Evolutionary conservation across 2,113 vertebrate species (phyloP).

Genomic region (Sylvilagus bachmani): DNA sequence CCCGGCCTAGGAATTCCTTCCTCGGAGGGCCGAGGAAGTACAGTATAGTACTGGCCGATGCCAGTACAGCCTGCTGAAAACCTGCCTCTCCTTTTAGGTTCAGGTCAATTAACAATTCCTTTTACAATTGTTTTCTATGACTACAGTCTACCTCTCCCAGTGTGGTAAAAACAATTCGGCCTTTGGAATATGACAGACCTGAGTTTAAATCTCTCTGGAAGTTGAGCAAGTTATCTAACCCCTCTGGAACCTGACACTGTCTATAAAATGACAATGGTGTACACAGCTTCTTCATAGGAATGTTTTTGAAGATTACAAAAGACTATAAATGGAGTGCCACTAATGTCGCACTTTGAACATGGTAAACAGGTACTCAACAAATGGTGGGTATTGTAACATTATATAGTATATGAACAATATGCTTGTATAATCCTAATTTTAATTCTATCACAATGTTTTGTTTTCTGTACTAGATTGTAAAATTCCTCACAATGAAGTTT

Average conservation of each 20-base stretch:
- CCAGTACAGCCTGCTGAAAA: neutral
- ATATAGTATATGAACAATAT: neutral
- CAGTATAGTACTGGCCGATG: no score
- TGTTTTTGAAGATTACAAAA: neutral
- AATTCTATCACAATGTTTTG: neutral
- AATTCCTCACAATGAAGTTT: constrained; percentile 17
- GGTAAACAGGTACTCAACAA: neutral
- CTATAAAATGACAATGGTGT: neutral
- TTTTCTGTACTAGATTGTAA: constrained; percentile 7
- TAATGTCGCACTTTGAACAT: neutral
- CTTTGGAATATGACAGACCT: neutral
- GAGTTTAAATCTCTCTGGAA: constrained; percentile 12
- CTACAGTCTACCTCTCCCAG: neutral
- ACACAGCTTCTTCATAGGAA: neutral
- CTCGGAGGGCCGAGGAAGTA: neutral
- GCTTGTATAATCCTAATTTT: neutral
- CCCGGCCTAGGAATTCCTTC: neutral
- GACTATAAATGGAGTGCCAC: neutral
- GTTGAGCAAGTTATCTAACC: neutral
- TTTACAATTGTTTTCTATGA: neutral
- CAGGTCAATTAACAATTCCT: neutral
- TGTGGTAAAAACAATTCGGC: neutral
- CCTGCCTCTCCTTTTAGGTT: neutral
- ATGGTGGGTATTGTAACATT: neutral
- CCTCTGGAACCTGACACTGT: neutral